Evolutionary conservation across 1,140 invertebrate species (phyloP), one percentile per base, ranked within the genome.

Genomic region (Watersipora subatra): DNA sequence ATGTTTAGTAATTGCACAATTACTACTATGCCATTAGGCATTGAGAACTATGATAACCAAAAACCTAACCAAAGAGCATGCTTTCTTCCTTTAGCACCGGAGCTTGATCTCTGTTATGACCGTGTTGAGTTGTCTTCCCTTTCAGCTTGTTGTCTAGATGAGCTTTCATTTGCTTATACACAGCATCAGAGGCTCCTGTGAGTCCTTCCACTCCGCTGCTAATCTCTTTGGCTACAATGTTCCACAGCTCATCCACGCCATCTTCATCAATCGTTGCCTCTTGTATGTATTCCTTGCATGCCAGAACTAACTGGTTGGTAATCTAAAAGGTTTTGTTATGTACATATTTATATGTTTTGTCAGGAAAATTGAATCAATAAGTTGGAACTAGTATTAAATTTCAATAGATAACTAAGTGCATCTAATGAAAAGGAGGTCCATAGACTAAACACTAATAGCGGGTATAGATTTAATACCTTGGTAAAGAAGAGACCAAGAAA

Each of bases 401-500:
- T n/a, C n/a, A n/a, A n/a, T n/a, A n/a, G n/a, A n/a, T n/a, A n/a
- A n/a, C n/a, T n/a, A n/a, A n/a, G n/a, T n/a, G n/a, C n/a, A n/a
- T n/a, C n/a, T n/a, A n/a, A n/a, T n/a, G n/a, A n/a, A n/a, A n/a
- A n/a, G n/a, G n/a, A n/a, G n/a, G n/a, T n/a, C n/a, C n/a, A n/a
- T n/a, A n/a, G n/a, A n/a, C n/a, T n/a, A n/a, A n/a, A n/a, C n/a
- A n/a, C n/a, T n/a, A n/a, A n/a, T n/a, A n/a, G n/a, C n/a, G n/a
- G n/a, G n/a, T n/a, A n/a, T n/a, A n/a, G n/a, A n/a, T n/a, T n/a
- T n/a, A n/a, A n/a, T 63, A 77, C 76, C 71, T 79, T 80, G 27
- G 75, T 76, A 30, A 79, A 72, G 24, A 80, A 62, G 2, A 78
- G 68, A 2, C 77, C 78, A n/a, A 80, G 73, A 65, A 76, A 80